These are phyloP conservation scores for Tenthredo amoena DNA, from an alignment of 2,888 invertebrate genomes.

Conservation along the genomic window DNA sequence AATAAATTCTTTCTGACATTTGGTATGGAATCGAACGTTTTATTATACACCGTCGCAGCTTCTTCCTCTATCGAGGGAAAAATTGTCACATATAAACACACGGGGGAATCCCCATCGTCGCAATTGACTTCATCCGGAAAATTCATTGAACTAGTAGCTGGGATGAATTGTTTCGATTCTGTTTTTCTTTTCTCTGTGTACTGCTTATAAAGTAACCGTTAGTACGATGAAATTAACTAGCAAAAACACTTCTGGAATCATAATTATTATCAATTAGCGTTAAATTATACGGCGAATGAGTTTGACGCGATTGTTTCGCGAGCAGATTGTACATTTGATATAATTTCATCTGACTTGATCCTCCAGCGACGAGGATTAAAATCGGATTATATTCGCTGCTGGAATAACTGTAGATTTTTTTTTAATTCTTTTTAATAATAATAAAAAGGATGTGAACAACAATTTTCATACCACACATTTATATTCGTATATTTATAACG, in stretches of 20 bases:
- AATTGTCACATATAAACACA: background rate
- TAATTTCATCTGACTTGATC: background rate
- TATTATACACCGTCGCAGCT: background rate
- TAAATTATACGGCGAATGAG: background rate
- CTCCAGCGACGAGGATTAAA: background rate
- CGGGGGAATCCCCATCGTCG: background rate
- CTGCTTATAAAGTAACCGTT: background rate
- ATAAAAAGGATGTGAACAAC: too few species aligned
- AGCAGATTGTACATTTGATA: background rate
- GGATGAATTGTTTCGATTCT: background rate
- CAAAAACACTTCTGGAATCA: background rate
- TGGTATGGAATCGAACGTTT: background rate
- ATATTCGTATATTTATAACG: too few species aligned
- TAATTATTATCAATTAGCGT: conserved; percentile 7
- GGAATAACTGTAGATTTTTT: background rate
- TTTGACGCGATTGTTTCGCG: background rate
- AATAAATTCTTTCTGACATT: background rate
- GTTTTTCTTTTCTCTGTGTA: background rate
- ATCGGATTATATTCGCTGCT: background rate
- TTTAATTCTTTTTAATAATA: background rate
- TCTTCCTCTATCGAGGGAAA: background rate
- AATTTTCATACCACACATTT: background rate
- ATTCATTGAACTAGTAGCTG: background rate
- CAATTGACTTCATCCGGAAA: background rate
- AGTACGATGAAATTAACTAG: background rate